phyloP scores from a whole-genome alignment of 2,888 invertebrate genomes.

The Patella ulyssiponensis region DNA sequence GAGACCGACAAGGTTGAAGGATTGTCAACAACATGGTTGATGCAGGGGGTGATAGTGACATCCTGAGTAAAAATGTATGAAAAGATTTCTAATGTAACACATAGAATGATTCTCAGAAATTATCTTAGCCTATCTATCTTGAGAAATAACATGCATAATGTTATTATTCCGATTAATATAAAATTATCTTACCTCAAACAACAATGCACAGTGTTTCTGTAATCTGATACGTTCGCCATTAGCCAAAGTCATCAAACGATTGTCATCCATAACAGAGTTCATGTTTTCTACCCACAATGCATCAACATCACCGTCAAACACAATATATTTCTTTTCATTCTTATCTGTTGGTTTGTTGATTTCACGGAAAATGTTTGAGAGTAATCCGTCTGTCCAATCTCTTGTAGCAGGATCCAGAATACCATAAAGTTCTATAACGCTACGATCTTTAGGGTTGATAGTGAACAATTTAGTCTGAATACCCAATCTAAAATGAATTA shows the following conservation, averaged over 20 bases:
- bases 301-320: slow-evolving; percentile 95
- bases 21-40: too few species aligned
- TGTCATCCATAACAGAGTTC: slow-evolving; percentile 98
- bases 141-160: too few species aligned
- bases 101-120: too few species aligned
- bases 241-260: slow-evolving; percentile 88
- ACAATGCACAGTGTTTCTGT: slow-evolving; percentile 84
- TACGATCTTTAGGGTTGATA: slow-evolving; percentile 91
- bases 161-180: not conserved
- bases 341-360: slow-evolving; percentile 85
- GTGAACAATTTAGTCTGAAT: slow-evolving; percentile 84
- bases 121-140: too few species aligned
- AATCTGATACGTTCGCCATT: slow-evolving; percentile 91
- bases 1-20: too few species aligned
- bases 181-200: slow-evolving; percentile 81
- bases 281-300: slow-evolving; percentile 97
- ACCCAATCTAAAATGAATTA: slow-evolving; percentile 75
- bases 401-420: slow-evolving; percentile 87
- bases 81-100: too few species aligned
- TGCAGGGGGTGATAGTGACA: too few species aligned
- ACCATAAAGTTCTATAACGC: slow-evolving; percentile 91
- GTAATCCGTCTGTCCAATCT: slow-evolving; percentile 93
- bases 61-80: too few species aligned
- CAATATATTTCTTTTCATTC: slow-evolving; percentile 84
- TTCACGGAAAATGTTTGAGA: slow-evolving; percentile 92